phyloP scores from a whole-genome alignment of 2,888 invertebrate genomes.

The Leptinotarsa rubiginosa region DNA sequence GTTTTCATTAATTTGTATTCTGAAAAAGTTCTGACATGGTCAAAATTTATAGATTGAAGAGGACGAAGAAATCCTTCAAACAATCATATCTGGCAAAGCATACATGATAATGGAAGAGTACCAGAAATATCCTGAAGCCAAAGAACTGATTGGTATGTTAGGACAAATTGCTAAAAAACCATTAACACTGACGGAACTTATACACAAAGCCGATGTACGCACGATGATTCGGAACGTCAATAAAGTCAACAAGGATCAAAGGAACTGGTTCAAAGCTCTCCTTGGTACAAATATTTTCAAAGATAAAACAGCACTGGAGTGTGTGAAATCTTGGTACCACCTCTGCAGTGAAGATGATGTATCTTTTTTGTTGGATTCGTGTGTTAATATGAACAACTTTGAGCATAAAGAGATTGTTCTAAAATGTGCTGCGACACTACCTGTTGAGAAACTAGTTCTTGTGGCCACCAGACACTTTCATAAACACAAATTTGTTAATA shows the following conservation, averaged over 20 bases:
- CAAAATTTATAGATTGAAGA: conserved; percentile 49
- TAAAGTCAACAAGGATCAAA: conserved; percentile 57
- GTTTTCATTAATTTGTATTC: not conserved
- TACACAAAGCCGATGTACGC: conserved; percentile 54
- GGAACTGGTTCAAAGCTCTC: conserved; percentile 60
- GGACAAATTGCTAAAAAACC: conserved; percentile 60
- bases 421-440: conserved; percentile 57
- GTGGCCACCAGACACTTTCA: conserved; percentile 55
- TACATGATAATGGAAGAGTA: conserved; percentile 59
- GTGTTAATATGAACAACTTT: conserved; percentile 43
- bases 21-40: not conserved
- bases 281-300: conserved; percentile 56
- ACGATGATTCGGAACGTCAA: conserved; percentile 59
- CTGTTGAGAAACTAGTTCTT: conserved; percentile 48
- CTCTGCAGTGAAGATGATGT: conserved; percentile 58
- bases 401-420: conserved; percentile 53
- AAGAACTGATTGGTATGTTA: conserved; percentile 57
- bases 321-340: conserved; percentile 53
- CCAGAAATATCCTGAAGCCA: conserved; percentile 55
- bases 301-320: conserved; percentile 52
- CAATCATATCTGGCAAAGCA: conserved; percentile 56
- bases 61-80: conserved; percentile 57
- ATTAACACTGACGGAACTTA: conserved; percentile 58
- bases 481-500: conserved; percentile 51
- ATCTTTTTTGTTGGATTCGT: conserved; percentile 51